Evolutionary conservation across 1,140 invertebrate genomes (phyloP).

Genomic region (Scaptodrosophila lebanonensis): DNA sequence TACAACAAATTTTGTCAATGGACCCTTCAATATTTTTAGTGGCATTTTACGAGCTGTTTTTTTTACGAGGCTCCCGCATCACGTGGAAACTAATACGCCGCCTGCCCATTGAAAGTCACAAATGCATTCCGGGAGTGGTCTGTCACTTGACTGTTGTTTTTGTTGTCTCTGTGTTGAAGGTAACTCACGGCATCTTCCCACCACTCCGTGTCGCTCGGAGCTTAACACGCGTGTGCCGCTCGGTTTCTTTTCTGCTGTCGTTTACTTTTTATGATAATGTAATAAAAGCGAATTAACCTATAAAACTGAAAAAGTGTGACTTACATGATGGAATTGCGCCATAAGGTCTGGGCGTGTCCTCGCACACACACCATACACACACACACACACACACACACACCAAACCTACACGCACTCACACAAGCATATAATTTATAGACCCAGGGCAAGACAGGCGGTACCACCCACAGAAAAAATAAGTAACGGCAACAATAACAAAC

Average conservation of each 20-base stretch:
- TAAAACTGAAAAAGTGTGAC: constrained; percentile 70
- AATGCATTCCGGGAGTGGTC: constrained; percentile 43
- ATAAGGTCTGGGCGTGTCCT: constrained; percentile 70
- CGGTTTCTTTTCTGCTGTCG: constrained; percentile 32
- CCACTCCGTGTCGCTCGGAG: too few species aligned
- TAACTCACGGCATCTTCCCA: too few species aligned
- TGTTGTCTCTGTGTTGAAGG: too few species aligned
- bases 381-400: constrained; percentile 3
- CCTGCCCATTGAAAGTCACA: constrained; percentile 31
- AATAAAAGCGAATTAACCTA: constrained; percentile 76
- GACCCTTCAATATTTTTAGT: constrained; percentile 43
- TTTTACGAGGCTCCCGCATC: constrained; percentile 39
- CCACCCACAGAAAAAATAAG: too few species aligned
- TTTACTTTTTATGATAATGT: constrained; percentile 72
- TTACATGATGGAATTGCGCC: constrained; percentile 69
- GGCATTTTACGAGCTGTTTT: constrained; percentile 52
- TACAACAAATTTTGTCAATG: too few species aligned
- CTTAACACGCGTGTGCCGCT: constrained; percentile 29
- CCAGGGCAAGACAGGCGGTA: background rate
- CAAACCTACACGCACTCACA: constrained; percentile 25
- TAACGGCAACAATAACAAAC: too few species aligned
- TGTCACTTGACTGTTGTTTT: too few species aligned
- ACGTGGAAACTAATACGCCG: constrained; percentile 38
- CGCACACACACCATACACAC: too few species aligned
- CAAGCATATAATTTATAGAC: background rate